Base-by-base conservation (phyloP, 2,797 vertebrate genomes). In the Gymnocypris eckloni region DNA sequence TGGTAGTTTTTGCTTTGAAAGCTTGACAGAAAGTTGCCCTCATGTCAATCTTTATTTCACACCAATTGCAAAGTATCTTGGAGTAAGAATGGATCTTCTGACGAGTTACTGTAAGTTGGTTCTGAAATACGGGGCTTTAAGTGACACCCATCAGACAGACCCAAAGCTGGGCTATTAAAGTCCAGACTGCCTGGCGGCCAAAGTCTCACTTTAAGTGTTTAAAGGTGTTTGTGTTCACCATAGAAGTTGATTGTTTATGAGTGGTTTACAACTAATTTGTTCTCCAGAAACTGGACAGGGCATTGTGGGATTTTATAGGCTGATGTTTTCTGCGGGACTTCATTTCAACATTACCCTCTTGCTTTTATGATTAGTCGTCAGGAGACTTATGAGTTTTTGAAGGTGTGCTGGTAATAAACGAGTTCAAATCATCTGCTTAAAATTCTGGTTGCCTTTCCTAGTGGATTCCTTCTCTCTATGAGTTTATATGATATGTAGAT, bases 211-310 rank as follows among this genome's bases (percentile, higher is more conserved):
- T 91, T 84, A 93, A 93, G 91, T 91, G 90, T 91, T 94, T 92
- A 91, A 93, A 94, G 91, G 93, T 92, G 92, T 92, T 90, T 90
- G 87, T 89, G 81, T 92, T 92, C 70, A 61, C 88, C 87, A 88
- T 61, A 89, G 85, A 86, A 91, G 87, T 54, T 90, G 89, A 88
- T 84, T 92, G 89, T 93, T 94, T 92, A 90, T 89, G 86, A 91
- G 91, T 72, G 45, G 91, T 85, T 87, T 83, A 43, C 84, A 90
- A 90, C 88, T 91, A 37, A 91, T 93, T 93, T 91, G 89, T 91
- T 89, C 90, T 89, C 80, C 90, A 88, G 91, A 77, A 86, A 82
- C 91, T 89, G 87, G 88, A 90, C n/a, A 59, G 89, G 88, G 88
- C 89, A 88, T 77, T 82, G 78, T 67, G 82, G 90, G 87, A 85